These are phyloP conservation scores for Reticulitermes speratus DNA, from an alignment of 1,140 invertebrate genomes.

Conservation along the genomic window DNA sequence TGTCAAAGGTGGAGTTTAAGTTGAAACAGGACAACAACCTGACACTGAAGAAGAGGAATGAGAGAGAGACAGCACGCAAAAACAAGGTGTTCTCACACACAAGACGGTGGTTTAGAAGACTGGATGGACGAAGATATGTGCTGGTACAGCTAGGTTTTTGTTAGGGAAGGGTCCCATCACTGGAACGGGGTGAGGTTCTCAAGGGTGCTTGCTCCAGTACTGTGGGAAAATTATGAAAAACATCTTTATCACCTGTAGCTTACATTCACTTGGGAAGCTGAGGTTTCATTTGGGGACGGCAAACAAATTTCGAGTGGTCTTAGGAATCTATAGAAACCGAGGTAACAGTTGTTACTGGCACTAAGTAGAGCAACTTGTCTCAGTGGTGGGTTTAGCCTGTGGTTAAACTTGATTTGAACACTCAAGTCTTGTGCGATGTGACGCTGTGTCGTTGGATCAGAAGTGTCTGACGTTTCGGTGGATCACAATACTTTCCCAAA, in stretches of 20 bases:
- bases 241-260: neutral
- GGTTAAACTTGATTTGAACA: too few relatives aligned
- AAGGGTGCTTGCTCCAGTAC: neutral
- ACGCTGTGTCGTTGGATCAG: too few relatives aligned
- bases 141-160: neutral
- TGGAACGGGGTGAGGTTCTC: neutral
- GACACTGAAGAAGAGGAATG: neutral
- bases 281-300: neutral
- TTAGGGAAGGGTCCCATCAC: neutral
- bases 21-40: neutral
- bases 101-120: too few relatives aligned
- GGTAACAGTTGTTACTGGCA: too few relatives aligned
- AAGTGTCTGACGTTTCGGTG: too few relatives aligned
- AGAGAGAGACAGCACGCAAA: neutral
- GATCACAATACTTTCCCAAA: too few relatives aligned
- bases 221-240: neutral
- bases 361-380: too few relatives aligned
- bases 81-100: conserved; percentile 13
- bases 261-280: neutral
- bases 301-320: neutral
- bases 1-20: neutral
- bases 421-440: too few relatives aligned
- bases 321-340: neutral
- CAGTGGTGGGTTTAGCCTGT: too few relatives aligned
- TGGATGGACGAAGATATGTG: neutral